These are phyloP conservation scores for Lacerta bilineata DNA, from an alignment of 2,797 vertebrate species.

Conservation along the genomic window DNA sequence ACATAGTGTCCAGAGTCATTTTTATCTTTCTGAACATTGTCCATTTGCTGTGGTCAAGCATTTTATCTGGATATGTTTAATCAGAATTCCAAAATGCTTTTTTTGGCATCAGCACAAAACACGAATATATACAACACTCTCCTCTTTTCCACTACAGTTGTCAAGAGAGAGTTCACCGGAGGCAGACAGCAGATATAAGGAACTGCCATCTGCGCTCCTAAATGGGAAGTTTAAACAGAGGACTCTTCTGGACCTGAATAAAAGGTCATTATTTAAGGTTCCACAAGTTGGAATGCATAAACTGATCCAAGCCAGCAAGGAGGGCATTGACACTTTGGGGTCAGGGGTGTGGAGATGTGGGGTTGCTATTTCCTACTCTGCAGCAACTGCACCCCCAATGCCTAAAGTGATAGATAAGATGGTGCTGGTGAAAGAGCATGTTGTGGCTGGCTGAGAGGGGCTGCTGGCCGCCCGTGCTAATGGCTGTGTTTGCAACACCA, in stretches of 20 bases:
- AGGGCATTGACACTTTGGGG: neutral
- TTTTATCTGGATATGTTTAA: slow-evolving; percentile 62
- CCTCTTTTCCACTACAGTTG: slow-evolving; percentile 55
- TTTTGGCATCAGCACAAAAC: slow-evolving; percentile 54
- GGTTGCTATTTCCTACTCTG: neutral
- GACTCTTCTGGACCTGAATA: slow-evolving; percentile 23
- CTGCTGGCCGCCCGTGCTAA: no score
- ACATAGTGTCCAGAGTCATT: neutral
- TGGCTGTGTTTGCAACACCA: neutral
- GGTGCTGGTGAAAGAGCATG: neutral
- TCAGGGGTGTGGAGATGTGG: neutral
- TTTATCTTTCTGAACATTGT: neutral
- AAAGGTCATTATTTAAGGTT: slow-evolving; percentile 7
- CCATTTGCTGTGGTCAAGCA: slow-evolving; percentile 50
- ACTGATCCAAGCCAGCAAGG: neutral
- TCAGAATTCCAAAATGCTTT: slow-evolving; percentile 62
- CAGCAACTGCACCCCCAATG: neutral
- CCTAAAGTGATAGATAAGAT: neutral
- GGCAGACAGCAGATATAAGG: slow-evolving; percentile 8
- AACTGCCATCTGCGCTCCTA: slow-evolving; percentile 38
- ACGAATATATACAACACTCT: slow-evolving; percentile 58
- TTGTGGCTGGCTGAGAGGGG: neutral
- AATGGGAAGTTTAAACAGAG: slow-evolving; percentile 34
- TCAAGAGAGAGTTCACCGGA: neutral
- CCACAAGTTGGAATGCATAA: neutral